These are phyloP conservation scores for Fundulus diaphanus DNA, from an alignment of 2,797 vertebrate genomes.

Conservation along the genomic window DNA sequence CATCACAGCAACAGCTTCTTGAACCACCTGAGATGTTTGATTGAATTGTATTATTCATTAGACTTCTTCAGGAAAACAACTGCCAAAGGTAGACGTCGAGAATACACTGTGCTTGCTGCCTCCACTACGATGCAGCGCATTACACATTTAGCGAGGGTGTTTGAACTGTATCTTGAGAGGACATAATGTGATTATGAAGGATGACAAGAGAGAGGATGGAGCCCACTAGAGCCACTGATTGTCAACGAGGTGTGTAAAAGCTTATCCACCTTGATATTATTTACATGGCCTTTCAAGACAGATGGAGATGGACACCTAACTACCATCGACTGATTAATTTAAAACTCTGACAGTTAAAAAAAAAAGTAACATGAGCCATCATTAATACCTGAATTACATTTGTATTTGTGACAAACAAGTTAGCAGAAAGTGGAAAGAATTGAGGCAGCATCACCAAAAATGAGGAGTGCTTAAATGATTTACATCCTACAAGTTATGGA, in stretches of 20 bases:
- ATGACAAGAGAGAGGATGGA: constrained; percentile 24
- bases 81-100: constrained; percentile 34
- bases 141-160: constrained; percentile 54
- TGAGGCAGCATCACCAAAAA: constrained; percentile 14
- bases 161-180: constrained; percentile 61
- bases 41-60: constrained; percentile 64
- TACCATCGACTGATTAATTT: constrained; percentile 33
- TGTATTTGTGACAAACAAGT: constrained; percentile 14
- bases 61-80: constrained; percentile 22
- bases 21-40: constrained; percentile 51
- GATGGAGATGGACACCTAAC: constrained; percentile 47
- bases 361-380: constrained; percentile 4
- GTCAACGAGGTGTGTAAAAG: constrained; percentile 65
- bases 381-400: constrained; percentile 3
- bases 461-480: constrained; percentile 50
- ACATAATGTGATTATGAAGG: constrained; percentile 63
- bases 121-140: constrained; percentile 42
- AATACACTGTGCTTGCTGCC: constrained; percentile 35
- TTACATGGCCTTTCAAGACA: constrained; percentile 57
- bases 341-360: constrained; percentile 8
- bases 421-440: constrained; percentile 12
- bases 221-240: constrained; percentile 27
- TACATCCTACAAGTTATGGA: constrained; percentile 23
- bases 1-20: constrained; percentile 43
- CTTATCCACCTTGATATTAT: constrained; percentile 57